These are phyloP conservation scores for Drosophila baimaii DNA, from an alignment of 1,140 invertebrate species.

Conservation along the genomic window DNA sequence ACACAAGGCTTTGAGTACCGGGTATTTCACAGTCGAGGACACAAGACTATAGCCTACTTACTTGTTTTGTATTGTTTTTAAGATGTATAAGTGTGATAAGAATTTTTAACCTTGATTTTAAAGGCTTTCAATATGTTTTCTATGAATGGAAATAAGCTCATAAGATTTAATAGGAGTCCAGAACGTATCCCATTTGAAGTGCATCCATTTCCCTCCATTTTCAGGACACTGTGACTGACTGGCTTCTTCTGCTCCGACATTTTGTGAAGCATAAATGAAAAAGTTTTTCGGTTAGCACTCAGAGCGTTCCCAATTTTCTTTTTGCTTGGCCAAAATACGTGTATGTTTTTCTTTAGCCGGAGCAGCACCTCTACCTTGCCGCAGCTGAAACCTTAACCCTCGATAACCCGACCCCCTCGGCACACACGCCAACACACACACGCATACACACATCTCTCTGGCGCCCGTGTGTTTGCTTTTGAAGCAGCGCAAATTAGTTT, in stretches of 20 bases:
- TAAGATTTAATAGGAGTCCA: no score
- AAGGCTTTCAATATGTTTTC: no score
- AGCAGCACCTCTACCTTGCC: slow-evolving; percentile 48
- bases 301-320: slow-evolving; percentile 77
- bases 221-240: slow-evolving; percentile 38
- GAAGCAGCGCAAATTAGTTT: slow-evolving; percentile 84
- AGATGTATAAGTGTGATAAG: no score
- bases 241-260: slow-evolving; percentile 40
- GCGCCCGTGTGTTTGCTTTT: slow-evolving; percentile 73
- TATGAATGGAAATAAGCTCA: no score
- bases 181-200: no score
- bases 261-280: slow-evolving; percentile 73
- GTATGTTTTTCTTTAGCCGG: slow-evolving; percentile 80
- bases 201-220: not conserved
- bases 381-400: slow-evolving; percentile 35
- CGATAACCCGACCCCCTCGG: slow-evolving; percentile 15
- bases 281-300: slow-evolving; percentile 81
- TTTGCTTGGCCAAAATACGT: slow-evolving; percentile 77
- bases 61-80: no score
- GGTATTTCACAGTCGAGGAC: no score
- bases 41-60: no score
- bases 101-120: no score
- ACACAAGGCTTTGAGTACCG: no score
- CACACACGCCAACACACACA: not conserved
- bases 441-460: not conserved